phyloP scores from a whole-genome alignment of 2,797 vertebrate genomes.

The Lagodon rhomboides region DNA sequence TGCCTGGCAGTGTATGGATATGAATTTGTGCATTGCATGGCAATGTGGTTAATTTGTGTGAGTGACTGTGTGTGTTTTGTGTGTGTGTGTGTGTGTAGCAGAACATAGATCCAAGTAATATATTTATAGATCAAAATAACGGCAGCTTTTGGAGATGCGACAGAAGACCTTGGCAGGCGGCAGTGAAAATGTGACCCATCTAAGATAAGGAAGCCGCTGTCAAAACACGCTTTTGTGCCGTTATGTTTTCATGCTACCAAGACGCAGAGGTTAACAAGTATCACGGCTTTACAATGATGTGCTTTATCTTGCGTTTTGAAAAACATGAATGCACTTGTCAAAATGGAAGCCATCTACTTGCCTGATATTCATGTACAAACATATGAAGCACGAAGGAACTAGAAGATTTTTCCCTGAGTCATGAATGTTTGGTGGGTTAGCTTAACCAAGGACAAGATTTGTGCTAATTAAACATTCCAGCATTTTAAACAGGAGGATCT shows the following conservation, averaged over 20 bases:
- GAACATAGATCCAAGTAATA: slow-evolving; percentile 62
- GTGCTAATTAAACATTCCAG: not conserved
- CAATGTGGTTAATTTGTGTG: slow-evolving; percentile 36
- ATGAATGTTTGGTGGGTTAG: not conserved
- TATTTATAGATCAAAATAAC: slow-evolving; percentile 79
- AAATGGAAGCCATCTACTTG: slow-evolving; percentile 3
- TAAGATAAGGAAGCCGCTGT: slow-evolving; percentile 56
- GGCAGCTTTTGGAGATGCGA: slow-evolving; percentile 55
- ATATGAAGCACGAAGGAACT: not conserved
- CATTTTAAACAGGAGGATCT: not conserved
- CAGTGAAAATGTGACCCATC: slow-evolving; percentile 64
- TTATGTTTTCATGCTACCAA: slow-evolving; percentile 34
- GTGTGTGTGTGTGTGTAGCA: slow-evolving; percentile 24
- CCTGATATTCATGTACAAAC: slow-evolving; percentile 10
- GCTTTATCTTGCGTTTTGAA: slow-evolving; percentile 42
- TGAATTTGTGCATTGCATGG: slow-evolving; percentile 28
- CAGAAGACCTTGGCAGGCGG: slow-evolving; percentile 66
- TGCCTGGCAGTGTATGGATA: slow-evolving; percentile 26
- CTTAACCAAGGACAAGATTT: not conserved
- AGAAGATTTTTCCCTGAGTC: not conserved
- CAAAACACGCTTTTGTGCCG: slow-evolving; percentile 43
- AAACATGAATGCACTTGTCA: slow-evolving; percentile 19
- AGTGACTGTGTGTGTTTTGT: slow-evolving; percentile 18
- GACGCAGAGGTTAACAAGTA: slow-evolving; percentile 38
- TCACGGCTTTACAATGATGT: slow-evolving; percentile 28